Conservation (phyloP, 92 coral and sea anemone species). For the Pocillopora grandis region DNA sequence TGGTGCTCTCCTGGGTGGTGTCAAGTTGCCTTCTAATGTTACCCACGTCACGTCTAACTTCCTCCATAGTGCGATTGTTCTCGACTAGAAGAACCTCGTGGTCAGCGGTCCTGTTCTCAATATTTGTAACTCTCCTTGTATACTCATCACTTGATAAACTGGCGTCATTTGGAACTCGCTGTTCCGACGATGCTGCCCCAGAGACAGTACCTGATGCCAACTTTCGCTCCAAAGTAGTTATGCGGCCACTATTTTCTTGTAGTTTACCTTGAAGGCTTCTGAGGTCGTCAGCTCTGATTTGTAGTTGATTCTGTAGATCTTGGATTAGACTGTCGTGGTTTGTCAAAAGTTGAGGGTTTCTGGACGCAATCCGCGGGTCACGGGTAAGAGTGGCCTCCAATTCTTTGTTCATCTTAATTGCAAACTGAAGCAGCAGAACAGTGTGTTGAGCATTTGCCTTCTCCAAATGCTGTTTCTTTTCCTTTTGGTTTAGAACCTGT, state of each 20-base stretch:
- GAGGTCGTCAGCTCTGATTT: neutral
- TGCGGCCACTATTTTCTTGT: slow-evolving; percentile 17
- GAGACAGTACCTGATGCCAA: slow-evolving; percentile 1
- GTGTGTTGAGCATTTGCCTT: slow-evolving; percentile 13
- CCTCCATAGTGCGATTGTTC: slow-evolving; percentile 30
- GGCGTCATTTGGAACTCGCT: neutral
- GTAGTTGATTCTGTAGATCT: slow-evolving; percentile 20
- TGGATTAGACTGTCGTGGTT: slow-evolving; percentile 21
- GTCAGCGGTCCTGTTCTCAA: slow-evolving; percentile 37
- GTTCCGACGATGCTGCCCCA: neutral
- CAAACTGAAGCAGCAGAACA: slow-evolving; percentile 20
- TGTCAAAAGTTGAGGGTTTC: slow-evolving; percentile 13
- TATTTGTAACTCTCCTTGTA: neutral
- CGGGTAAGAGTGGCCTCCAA: slow-evolving; percentile 10
- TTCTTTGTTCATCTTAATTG: slow-evolving; percentile 11
- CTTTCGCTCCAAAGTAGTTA: slow-evolving; percentile 23
- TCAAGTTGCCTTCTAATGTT: slow-evolving; percentile 38
- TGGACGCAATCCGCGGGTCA: slow-evolving; percentile 5
- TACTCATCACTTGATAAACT: neutral
- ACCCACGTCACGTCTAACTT: slow-evolving; percentile 14
- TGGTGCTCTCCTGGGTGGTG: neutral
- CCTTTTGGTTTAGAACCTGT: slow-evolving; percentile 34
- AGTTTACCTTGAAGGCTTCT: slow-evolving; percentile 11
- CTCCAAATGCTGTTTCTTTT: slow-evolving; percentile 26
- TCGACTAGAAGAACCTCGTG: slow-evolving; percentile 39